Evolutionary conservation across 2,888 invertebrate species (phyloP).

Genomic region (Lathronympha strigana): DNA sequence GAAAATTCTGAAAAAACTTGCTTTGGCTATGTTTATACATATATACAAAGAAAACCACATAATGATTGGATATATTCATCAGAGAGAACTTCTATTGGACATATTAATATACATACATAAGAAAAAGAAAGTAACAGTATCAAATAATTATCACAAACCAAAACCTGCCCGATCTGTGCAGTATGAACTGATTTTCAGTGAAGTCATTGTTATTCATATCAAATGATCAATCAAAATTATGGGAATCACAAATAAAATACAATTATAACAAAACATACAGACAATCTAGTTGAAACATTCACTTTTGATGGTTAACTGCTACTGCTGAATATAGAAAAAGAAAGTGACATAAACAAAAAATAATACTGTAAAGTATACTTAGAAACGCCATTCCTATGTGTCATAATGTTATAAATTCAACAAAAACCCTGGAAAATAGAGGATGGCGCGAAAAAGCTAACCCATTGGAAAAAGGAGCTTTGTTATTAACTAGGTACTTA

Average conservation of each 20-base stretch:
- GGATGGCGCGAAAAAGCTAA: constrained; percentile 30
- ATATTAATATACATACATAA: not conserved
- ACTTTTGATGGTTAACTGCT: not conserved
- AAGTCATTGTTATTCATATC: not conserved
- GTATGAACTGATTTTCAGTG: not conserved
- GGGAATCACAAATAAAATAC: not conserved
- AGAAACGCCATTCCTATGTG: not conserved
- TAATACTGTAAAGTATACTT: not conserved
- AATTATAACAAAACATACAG: not conserved
- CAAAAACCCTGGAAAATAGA: not conserved
- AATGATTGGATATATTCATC: too few relatives aligned
- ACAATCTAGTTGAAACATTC: not conserved
- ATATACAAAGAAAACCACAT: too few relatives aligned
- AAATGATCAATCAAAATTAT: not conserved
- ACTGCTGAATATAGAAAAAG: not conserved
- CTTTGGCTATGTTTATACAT: too few relatives aligned
- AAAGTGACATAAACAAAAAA: not conserved
- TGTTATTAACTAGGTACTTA: constrained; percentile 41
- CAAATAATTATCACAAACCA: not conserved
- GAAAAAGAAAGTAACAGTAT: not conserved
- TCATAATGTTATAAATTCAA: not conserved
- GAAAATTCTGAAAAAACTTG: too few relatives aligned
- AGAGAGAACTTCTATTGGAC: not conserved
- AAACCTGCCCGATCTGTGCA: not conserved
- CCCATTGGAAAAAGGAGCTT: constrained; percentile 24